phyloP scores from a whole-genome alignment of 2,113 vertebrate species.

The Columba janthina region DNA sequence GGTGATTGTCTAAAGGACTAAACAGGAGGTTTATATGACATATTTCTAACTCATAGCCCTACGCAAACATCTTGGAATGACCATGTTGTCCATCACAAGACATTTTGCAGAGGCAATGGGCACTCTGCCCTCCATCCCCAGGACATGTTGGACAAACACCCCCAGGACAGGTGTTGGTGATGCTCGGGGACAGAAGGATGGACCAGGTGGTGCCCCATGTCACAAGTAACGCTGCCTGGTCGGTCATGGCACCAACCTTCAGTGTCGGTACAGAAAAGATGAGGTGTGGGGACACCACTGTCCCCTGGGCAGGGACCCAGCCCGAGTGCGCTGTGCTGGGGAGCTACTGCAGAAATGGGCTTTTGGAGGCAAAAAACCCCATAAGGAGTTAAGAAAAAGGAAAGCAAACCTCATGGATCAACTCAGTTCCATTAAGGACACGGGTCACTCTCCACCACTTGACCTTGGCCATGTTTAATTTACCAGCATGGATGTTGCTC shows the following conservation, averaged over 20 bases:
- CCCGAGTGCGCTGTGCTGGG: rapidly evolving
- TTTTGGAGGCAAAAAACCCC: not conserved
- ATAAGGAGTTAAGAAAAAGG: not conserved
- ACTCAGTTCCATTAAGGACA: not conserved
- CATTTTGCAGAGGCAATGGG: not conserved
- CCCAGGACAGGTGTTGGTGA: not conserved
- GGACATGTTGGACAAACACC: not conserved
- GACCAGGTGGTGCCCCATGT: not conserved
- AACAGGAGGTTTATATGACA: not conserved
- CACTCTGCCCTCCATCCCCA: not conserved
- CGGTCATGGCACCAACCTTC: not conserved
- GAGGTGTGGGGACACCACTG: not conserved
- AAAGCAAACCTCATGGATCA: not conserved
- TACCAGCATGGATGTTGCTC: not conserved
- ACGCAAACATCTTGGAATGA: not conserved
- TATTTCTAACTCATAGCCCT: not conserved
- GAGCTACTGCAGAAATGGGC: not conserved
- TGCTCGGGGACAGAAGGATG: not conserved
- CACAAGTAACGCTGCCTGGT: not conserved
- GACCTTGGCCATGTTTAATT: not conserved
- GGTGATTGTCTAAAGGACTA: not conserved
- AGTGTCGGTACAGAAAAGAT: not conserved
- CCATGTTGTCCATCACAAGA: not conserved
- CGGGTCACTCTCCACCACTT: too few relatives aligned
- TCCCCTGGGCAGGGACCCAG: not conserved